phyloP scores from a whole-genome alignment of 2,888 invertebrate genomes.

The Mesoligia furuncula region DNA sequence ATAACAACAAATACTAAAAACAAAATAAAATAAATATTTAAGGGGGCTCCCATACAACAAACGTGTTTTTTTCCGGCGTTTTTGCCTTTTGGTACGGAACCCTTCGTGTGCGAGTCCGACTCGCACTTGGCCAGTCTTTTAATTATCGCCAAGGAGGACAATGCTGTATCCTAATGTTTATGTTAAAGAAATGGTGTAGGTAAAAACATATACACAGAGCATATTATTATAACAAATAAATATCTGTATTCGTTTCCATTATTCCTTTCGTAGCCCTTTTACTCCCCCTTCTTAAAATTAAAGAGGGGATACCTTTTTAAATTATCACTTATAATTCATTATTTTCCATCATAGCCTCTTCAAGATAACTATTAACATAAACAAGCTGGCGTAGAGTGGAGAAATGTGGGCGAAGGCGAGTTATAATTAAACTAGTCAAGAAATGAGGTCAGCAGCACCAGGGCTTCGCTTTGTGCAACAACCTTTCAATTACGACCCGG shows the following conservation, averaged over 20 bases:
- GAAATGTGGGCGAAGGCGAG: slow-evolving; percentile 72
- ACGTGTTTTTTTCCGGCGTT: too few species aligned
- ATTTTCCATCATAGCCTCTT: neutral
- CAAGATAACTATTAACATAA: slow-evolving; percentile 56
- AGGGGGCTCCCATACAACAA: too few species aligned
- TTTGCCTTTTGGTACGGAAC: too few species aligned
- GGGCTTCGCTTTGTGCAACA: slow-evolving; percentile 70
- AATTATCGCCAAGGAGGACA: neutral
- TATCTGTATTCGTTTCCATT: neutral
- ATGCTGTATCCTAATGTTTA: neutral
- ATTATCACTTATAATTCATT: neutral
- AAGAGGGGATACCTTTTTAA: too few species aligned
- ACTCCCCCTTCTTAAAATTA: too few species aligned
- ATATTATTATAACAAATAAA: neutral
- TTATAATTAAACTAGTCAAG: slow-evolving; percentile 77
- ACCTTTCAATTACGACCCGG: slow-evolving; percentile 69
- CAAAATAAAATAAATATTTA: too few species aligned
- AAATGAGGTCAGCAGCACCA: slow-evolving; percentile 74
- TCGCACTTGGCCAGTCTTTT: too few species aligned
- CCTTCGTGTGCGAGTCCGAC: too few species aligned
- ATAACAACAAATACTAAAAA: too few species aligned
- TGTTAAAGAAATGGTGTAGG: neutral
- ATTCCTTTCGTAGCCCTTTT: neutral
- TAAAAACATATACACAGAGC: neutral
- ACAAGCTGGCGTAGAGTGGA: slow-evolving; percentile 49